phyloP scores from a whole-genome alignment of 2,797 vertebrate species.

The Sebastes vulpes region DNA sequence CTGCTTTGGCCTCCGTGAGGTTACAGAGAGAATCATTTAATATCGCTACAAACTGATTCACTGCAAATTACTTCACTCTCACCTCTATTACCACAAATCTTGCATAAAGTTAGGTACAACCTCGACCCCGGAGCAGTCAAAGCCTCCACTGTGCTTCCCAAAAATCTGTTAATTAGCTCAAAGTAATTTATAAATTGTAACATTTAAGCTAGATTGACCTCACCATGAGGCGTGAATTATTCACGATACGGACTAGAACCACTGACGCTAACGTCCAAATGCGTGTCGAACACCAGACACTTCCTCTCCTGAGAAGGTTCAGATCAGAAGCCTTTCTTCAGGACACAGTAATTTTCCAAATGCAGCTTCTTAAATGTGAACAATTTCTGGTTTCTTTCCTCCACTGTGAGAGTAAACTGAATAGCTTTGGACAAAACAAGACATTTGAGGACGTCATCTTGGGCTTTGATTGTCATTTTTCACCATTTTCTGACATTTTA shows the following conservation, averaged over 20 bases:
- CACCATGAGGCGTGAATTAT: background rate
- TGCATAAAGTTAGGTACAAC: background rate
- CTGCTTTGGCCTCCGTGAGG: background rate
- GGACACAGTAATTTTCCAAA: background rate
- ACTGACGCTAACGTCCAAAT: background rate
- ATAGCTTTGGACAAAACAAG: too few species aligned
- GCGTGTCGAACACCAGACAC: background rate
- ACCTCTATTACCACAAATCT: background rate
- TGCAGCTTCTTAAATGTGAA: too few species aligned
- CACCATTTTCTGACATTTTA: too few species aligned
- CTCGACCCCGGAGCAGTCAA: background rate
- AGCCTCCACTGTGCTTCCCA: background rate
- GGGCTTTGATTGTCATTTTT: too few species aligned
- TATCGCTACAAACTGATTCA: background rate
- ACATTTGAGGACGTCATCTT: too few species aligned
- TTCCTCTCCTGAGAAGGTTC: background rate
- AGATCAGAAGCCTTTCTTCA: background rate
- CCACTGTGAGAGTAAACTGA: too few species aligned
- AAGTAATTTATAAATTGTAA: background rate
- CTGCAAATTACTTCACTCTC: background rate
- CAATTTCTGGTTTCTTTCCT: rapidly evolving
- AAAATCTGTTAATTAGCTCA: background rate
- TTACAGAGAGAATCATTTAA: background rate
- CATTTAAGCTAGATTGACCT: background rate
- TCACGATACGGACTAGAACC: too few species aligned